These are phyloP conservation scores for Microctenopoma lineatum DNA, from an alignment of 2,797 vertebrate genomes.

Conservation along the genomic window DNA sequence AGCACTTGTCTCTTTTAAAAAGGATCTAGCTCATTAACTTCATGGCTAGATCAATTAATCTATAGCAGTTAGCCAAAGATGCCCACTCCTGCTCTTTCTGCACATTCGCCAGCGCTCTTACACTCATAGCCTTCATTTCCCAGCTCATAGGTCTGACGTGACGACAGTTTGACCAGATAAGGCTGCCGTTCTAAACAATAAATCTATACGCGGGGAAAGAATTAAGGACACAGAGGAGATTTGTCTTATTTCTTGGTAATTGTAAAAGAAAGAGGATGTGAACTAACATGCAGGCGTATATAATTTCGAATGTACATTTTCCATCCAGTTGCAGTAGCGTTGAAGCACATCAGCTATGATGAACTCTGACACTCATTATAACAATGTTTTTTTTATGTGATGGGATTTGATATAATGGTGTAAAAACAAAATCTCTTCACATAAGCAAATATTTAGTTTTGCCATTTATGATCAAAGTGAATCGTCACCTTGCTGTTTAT, in stretches of 20 bases:
- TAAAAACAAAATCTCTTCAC: not conserved
- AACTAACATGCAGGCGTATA: constrained; percentile 1
- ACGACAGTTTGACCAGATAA: constrained; percentile 11
- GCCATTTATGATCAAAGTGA: constrained; percentile 40
- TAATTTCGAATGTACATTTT: not conserved
- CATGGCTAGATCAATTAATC: constrained; percentile 83
- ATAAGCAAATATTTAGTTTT: not conserved
- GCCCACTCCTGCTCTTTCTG: constrained; percentile 67
- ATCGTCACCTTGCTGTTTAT: constrained; percentile 9
- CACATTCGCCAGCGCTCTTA: constrained; percentile 43
- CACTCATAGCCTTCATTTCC: constrained; percentile 30
- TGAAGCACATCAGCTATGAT: not conserved
- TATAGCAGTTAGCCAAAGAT: constrained; percentile 81
- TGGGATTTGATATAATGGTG: not conserved
- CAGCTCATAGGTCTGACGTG: constrained; percentile 21
- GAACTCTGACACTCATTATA: constrained; percentile 2
- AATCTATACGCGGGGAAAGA: not conserved
- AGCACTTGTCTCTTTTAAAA: constrained; percentile 80
- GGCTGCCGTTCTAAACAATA: constrained; percentile 18
- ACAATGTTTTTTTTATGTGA: not conserved
- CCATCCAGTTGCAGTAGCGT: not conserved
- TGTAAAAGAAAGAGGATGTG: constrained; percentile 17
- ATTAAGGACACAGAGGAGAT: not conserved
- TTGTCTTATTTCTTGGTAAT: not conserved
- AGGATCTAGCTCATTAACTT: constrained; percentile 82